Conservation (phyloP, 2,888 invertebrate genomes). For the Ptychoptera albimana region DNA sequence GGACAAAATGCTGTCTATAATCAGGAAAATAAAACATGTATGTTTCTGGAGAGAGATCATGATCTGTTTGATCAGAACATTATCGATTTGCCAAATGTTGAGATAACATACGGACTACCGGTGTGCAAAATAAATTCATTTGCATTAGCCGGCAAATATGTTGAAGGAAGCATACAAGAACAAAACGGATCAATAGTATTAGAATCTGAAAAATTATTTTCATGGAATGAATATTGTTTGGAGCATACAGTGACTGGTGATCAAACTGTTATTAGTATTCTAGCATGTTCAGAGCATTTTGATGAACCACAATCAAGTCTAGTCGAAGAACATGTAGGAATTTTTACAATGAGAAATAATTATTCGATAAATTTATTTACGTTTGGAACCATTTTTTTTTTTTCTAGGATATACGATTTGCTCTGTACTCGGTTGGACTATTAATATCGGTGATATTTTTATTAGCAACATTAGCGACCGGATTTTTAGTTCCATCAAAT, state of each 20-base stretch:
- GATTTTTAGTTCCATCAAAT: constrained; percentile 63
- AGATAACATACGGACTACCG: constrained; percentile 37
- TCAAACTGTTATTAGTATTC: constrained; percentile 37
- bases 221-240: constrained; percentile 14
- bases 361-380: neutral
- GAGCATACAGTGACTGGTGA: constrained; percentile 12
- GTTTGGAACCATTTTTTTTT: neutral
- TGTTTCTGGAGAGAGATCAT: constrained; percentile 26
- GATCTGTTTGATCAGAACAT: constrained; percentile 13
- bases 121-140: constrained; percentile 35
- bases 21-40: constrained; percentile 36
- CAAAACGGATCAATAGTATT: constrained; percentile 38
- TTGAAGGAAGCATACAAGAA: constrained; percentile 32
- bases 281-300: constrained; percentile 44
- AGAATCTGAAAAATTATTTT: constrained; percentile 25
- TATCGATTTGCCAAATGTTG: constrained; percentile 21
- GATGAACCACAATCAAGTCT: constrained; percentile 14
- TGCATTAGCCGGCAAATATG: constrained; percentile 40
- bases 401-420: constrained; percentile 40
- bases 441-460: constrained; percentile 69
- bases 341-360: constrained; percentile 10
- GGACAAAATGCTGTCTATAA: constrained; percentile 44
- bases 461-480: constrained; percentile 62
- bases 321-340: constrained; percentile 2
- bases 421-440: constrained; percentile 59